Conservation (phyloP, 2,888 invertebrate genomes). For the Lucinisca nassula region DNA sequence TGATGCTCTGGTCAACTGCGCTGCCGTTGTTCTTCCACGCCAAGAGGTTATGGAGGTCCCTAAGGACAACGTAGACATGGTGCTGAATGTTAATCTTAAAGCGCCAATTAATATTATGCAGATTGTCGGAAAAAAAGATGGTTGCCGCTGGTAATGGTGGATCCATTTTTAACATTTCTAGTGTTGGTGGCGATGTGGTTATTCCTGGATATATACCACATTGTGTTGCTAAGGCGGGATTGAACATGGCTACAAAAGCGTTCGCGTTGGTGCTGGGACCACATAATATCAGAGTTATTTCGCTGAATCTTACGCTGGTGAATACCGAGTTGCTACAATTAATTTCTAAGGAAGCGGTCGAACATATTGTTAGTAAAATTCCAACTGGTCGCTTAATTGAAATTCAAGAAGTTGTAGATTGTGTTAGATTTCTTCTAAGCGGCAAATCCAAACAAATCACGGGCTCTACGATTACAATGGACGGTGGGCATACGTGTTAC, state of each 20-base stretch:
- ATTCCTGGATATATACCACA: slow-evolving; percentile 93
- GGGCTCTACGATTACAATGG: neutral
- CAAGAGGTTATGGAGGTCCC: no score
- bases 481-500: slow-evolving; percentile 4
- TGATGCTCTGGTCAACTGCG: no score
- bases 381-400: slow-evolving; percentile 93
- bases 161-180: slow-evolving; percentile 96
- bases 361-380: slow-evolving; percentile 93
- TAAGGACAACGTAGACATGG: no score
- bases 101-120: no score
- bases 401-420: neutral
- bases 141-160: slow-evolving; percentile 92
- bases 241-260: slow-evolving; percentile 95
- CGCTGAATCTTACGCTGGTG: slow-evolving; percentile 97
- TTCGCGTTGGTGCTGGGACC: no score
- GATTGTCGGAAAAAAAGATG: slow-evolving; percentile 92
- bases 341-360: slow-evolving; percentile 93
- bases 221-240: slow-evolving; percentile 94
- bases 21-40: no score
- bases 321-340: slow-evolving; percentile 95
- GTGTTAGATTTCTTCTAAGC: slow-evolving; percentile 24
- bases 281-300: no score
- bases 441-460: slow-evolving; percentile 16
- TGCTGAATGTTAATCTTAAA: no score
- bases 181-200: slow-evolving; percentile 91